Percentiles rank a stretch among this genome's conserved stretches.
Conservation (phyloP, 2,888 invertebrate genomes). For the Acronicta alni region DNA sequence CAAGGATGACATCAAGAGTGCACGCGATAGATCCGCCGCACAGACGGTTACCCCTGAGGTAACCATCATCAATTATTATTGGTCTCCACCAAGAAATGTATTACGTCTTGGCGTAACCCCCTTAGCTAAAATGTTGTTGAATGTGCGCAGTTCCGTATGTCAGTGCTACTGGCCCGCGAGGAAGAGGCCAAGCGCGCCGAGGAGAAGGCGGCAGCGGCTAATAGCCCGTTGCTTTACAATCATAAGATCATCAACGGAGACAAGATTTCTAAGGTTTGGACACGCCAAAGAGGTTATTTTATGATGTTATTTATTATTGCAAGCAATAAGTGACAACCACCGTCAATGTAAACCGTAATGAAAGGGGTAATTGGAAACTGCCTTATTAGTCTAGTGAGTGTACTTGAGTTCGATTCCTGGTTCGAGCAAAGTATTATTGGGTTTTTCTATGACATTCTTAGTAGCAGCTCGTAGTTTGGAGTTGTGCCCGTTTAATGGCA, state of each 20-base stretch:
- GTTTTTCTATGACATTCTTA: too few relatives aligned
- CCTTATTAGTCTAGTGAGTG: too few relatives aligned
- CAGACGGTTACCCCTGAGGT: slow-evolving; percentile 88
- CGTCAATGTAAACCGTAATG: too few relatives aligned
- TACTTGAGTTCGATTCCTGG: too few relatives aligned
- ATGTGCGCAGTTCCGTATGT: slow-evolving; percentile 91
- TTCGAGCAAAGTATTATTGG: too few relatives aligned
- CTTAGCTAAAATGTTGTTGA: not conserved
- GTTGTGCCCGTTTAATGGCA: too few relatives aligned
- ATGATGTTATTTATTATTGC: too few relatives aligned
- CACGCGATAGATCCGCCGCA: slow-evolving; percentile 64
- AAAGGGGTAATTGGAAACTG: too few relatives aligned
- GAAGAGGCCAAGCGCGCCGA: slow-evolving; percentile 83
- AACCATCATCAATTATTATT: slow-evolving; percentile 11
- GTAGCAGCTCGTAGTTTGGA: too few relatives aligned
- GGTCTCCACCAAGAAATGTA: not conserved
- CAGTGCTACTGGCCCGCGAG: slow-evolving; percentile 91
- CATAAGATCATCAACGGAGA: slow-evolving; percentile 67
- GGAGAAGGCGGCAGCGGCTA: slow-evolving; percentile 75
- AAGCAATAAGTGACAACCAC: too few relatives aligned
- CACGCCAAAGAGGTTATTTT: too few relatives aligned
- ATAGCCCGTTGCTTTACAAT: slow-evolving; percentile 78
- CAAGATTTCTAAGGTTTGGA: slow-evolving; percentile 61
- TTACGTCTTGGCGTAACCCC: too few relatives aligned
- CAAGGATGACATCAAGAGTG: slow-evolving; percentile 73